Evolutionary conservation across 2,888 invertebrate species (phyloP).

Genomic region (Thereva unica): DNA sequence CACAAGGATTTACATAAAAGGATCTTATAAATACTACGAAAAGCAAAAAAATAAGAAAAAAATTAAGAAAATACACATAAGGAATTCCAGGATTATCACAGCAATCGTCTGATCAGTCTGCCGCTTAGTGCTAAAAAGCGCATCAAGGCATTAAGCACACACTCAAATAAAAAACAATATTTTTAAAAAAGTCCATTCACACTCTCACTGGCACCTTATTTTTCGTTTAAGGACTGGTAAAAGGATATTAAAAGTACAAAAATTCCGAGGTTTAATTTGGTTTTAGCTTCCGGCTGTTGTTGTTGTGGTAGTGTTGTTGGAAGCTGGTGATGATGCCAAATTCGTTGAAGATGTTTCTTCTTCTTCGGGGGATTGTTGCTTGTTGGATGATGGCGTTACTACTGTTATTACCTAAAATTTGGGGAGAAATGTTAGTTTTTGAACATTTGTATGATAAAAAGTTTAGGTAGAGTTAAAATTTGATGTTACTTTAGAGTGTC

Average conservation of each 20-base stretch:
- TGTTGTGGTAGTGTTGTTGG: too few species aligned
- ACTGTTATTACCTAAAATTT: conserved; percentile 51
- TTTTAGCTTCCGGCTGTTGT: too few species aligned
- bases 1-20: conserved; percentile 7
- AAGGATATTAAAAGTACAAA: not conserved
- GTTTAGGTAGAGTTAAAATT: conserved; percentile 16
- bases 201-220: conserved; percentile 40
- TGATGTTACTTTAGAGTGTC: conserved; percentile 67
- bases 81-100: conserved; percentile 41
- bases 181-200: conserved; percentile 9
- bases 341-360: too few species aligned
- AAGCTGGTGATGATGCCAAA: too few species aligned
- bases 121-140: conserved; percentile 6
- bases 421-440: conserved; percentile 1
- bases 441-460: not conserved
- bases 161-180: not conserved
- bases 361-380: too few species aligned
- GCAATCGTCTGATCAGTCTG: conserved; percentile 38
- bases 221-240: conserved; percentile 16
- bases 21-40: conserved; percentile 31
- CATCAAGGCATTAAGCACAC: conserved; percentile 7
- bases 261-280: conserved; percentile 6
- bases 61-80: not conserved
- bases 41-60: too few species aligned
- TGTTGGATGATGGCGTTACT: conserved; percentile 46